Conservation (phyloP, 2,888 invertebrate genomes). For the Limnephilus marmoratus region DNA sequence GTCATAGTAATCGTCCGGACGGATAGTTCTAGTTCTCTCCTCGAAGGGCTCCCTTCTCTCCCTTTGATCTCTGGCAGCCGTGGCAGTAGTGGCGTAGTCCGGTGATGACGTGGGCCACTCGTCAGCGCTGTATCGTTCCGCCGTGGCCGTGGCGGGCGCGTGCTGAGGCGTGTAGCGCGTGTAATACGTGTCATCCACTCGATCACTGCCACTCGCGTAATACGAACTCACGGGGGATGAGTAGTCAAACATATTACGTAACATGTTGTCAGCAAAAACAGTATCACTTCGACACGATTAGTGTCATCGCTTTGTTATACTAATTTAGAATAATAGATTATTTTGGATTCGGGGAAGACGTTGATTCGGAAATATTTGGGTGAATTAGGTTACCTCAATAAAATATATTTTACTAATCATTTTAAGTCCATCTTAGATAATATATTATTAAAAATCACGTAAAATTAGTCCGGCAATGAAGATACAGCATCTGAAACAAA, state of each 20-base stretch:
- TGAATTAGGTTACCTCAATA: slow-evolving; percentile 9
- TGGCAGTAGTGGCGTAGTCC: slow-evolving; percentile 54
- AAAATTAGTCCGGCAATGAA: slow-evolving; percentile 14
- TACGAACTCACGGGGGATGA: slow-evolving; percentile 64
- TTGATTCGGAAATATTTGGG: slow-evolving; percentile 53
- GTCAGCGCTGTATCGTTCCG: slow-evolving; percentile 56
- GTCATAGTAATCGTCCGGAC: slow-evolving; percentile 65
- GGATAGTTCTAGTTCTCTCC: slow-evolving; percentile 66
- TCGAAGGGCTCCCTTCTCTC: slow-evolving; percentile 64
- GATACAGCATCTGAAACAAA: slow-evolving; percentile 33
- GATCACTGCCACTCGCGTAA: slow-evolving; percentile 63
- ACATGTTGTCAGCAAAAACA: slow-evolving; percentile 36
- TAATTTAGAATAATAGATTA: slow-evolving; percentile 40
- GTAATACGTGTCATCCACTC: slow-evolving; percentile 64
- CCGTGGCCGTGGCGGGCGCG: slow-evolving; percentile 52
- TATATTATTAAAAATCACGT: slow-evolving; percentile 43
- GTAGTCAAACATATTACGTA: slow-evolving; percentile 64
- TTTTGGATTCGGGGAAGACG: slow-evolving; percentile 58
- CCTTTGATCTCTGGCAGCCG: slow-evolving; percentile 53
- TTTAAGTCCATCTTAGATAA: background rate
- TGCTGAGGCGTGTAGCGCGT: slow-evolving; percentile 59
- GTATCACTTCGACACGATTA: slow-evolving; percentile 30
- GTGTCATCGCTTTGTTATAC: slow-evolving; percentile 15
- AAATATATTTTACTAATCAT: background rate
- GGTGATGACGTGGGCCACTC: slow-evolving; percentile 64